Base-by-base conservation (phyloP, 2,797 vertebrate species). In the Ibycter americanus region DNA sequence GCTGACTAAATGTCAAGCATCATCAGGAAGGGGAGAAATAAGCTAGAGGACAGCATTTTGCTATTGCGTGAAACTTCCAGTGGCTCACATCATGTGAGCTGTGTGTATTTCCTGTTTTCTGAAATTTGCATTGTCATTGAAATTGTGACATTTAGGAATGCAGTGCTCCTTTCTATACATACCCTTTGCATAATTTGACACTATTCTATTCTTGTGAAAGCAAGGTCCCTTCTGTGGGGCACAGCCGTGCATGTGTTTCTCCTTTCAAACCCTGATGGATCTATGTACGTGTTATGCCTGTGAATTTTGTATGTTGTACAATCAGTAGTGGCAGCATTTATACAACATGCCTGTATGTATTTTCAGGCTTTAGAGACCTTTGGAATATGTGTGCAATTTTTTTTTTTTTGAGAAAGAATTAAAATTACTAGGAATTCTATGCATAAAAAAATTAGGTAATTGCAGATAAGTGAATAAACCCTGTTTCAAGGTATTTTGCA, bases 211-310 rank as follows among this genome's bases (percentile, higher is more conserved):
- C 10, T 15, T 44, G 20, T 15, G 23, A 61, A 27, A 49, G 9
- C 32, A 19, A 17, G 8, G 4, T 49, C 14, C 27, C 42, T 34
- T 46, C 63, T 4, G 1, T 3, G 34, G 36, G 65, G 17, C 66
- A 16, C 18, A 55, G 46, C 22, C 12, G 4, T 5, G 23, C 26
- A 5, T 0, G 1, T 1, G 3, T 4, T 74, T 40, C 22, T 65
- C 8, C 59, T 67, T 66, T n/a, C 22, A 5, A 3, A 29, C 42
- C 42, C n/a, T 4, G 2, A 4, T 0, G 31, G 15, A 31, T 47
- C 32, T 23, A 1, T 19, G 27, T 61, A 66, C 23, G 8, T 5
- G 0, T 12, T n/a, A 29, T n/a, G 29, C 12, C 26, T 67, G 29
- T 44, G 80, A 49, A 31, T 62, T 59, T 32, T 38, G 12, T 12